Evolutionary conservation across 2,888 invertebrate genomes (phyloP), one percentile per base, ranked within the genome.

Genomic region (Herminia tarsipennalis): DNA sequence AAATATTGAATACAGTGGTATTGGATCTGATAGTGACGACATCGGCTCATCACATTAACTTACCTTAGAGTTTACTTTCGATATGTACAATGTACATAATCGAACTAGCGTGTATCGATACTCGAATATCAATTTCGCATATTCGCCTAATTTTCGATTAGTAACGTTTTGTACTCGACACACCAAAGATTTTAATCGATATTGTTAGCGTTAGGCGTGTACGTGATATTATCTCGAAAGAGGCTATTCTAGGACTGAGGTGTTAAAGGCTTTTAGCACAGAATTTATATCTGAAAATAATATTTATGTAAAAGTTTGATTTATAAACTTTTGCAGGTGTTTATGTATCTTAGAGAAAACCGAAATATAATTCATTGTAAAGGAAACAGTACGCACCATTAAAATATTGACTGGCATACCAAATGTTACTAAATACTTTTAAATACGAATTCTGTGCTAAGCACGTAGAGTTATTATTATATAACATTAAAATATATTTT

Each of bases 181-280:
- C 45, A 68, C 68, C 68, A 68, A 68, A 68, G 69, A 68, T 64
- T 66, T 53, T 52, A 34, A 48, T 45, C 29, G 41, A 50, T 46
- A 54, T 49, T 47, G 40, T 63, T 56, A 57, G 48, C 41, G 35
- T 51, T 65, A 57, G 44, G 49, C 20, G 54, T 65, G 51, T 54
- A 41, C 52, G 65, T 62, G 60, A 62, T 61, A 65, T 51, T 43
- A 48, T 55, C 42, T 57, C 53, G 47, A 43, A 58, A 45, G 70
- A 70, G 63, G 59, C 63, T 67, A 59, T 51, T 49, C 53, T 54
- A 52, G 37, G 66, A 65, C 66, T 60, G 63, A 63, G 29, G 32
- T 43, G 43, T 46, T 20, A 28, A 42, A 30, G n/a, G 34, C 18
- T 33, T 43, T 16, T 35, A 25, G 40, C 40, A 30, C 35, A 36